Evolutionary conservation across 2,888 invertebrate genomes (phyloP).

Genomic region (Trichogramma evanescens): DNA sequence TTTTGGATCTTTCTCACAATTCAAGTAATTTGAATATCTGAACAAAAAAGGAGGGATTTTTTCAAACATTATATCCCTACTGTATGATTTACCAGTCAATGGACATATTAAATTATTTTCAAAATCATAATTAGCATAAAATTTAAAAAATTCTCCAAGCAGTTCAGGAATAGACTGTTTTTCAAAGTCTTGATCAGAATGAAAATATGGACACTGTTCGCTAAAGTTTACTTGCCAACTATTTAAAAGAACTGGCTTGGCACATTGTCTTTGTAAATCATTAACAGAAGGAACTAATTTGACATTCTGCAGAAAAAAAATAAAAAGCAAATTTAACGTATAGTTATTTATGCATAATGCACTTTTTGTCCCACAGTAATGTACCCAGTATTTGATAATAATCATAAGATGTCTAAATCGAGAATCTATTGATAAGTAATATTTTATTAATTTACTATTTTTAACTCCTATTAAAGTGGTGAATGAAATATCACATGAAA

Average conservation of each 20-base stretch:
- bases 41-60: conserved; percentile 47
- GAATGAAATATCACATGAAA: conserved; percentile 67
- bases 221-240: conserved; percentile 56
- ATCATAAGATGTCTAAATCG: conserved; percentile 58
- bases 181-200: conserved; percentile 13
- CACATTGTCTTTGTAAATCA: conserved; percentile 45
- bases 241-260: conserved; percentile 43
- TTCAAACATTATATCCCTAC: conserved; percentile 42
- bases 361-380: conserved; percentile 38
- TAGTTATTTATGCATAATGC: conserved; percentile 61
- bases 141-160: conserved; percentile 61
- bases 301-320: conserved; percentile 65
- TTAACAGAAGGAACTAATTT: conserved; percentile 53
- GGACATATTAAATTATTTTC: conserved; percentile 56
- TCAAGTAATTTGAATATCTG: conserved; percentile 47
- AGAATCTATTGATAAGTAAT: conserved; percentile 54
- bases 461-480: conserved; percentile 64
- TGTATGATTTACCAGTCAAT: conserved; percentile 52
- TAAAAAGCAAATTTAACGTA: conserved; percentile 58
- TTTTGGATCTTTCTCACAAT: conserved; percentile 7
- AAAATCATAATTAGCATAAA: conserved; percentile 59
- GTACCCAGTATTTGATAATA: conserved; percentile 67
- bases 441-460: conserved; percentile 61
- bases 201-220: conserved; percentile 1
- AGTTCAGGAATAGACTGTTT: conserved; percentile 50